Base-by-base conservation (phyloP, 2,113 vertebrate genomes). In the Speoplatyrhinus poulsoni region DNA sequence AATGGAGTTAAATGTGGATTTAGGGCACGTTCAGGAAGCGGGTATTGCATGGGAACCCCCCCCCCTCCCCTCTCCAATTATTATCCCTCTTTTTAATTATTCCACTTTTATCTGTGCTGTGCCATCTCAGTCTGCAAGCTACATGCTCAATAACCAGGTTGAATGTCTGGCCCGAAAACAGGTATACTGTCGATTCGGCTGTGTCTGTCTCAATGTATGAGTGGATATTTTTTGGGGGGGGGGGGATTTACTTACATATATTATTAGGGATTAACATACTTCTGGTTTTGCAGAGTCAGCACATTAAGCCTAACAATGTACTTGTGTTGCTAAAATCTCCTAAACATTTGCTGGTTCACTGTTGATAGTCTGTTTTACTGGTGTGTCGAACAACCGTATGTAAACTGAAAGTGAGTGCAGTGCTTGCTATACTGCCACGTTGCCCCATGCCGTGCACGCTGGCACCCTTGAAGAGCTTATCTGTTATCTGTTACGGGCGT, bases 1-100 rank as follows among this genome's bases (percentile, higher is more conserved):
- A 79, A 76, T 72, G 62, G 79, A 83, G 75, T 83, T 79, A 79
- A 76, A 60, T 81, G 62, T 69, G 80, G 80, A 87, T 84, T 89
- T 86, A 72, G 67, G 76, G 48, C 75, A 72, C 65, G 77, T 79
- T 80, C 56, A 61, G 58, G 70, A 78, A 78, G 61, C 16, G 53
- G 63, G 12, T 85, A 75, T 81, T 87, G 86, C 73, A 85, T 90
- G 63, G 82, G 88, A 83, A 32, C 49, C 47, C 53, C 15, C 46
- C 15, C 59, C n/a, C 15, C 54, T 7, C 59, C 16, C 52, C 10
- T 13, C 9, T 48, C 46, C 66, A 12, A 12, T 55, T 65, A 60
- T 71, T 76, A 60, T 60, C 57, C 63, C 11, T 12, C 69, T 48
- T 68, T 55, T 54, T 77, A 54, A 77, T 69, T 80, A 72, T 67